Conservation (phyloP, 2,797 vertebrate genomes). For the Cuculus canorus region DNA sequence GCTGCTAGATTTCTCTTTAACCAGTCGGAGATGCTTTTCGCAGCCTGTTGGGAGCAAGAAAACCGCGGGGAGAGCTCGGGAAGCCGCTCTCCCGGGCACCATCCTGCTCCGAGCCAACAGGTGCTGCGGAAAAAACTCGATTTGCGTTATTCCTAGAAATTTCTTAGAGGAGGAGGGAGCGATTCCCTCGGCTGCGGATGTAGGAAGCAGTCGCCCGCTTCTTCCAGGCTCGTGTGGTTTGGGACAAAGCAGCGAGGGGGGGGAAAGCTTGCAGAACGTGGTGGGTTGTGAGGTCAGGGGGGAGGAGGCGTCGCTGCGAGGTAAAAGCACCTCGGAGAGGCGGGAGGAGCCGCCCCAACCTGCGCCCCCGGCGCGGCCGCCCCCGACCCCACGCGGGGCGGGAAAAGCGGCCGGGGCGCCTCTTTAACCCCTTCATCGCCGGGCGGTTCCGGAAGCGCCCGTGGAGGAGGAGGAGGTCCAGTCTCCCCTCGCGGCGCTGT, state of each 20-base stretch:
- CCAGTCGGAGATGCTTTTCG: background rate
- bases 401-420: background rate
- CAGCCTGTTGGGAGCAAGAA: background rate
- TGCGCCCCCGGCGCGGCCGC: background rate
- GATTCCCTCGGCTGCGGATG: background rate
- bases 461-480: background rate
- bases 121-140: too few relatives aligned
- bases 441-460: background rate
- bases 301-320: too few relatives aligned
- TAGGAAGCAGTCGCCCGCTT: rapidly evolving
- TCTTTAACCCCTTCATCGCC: slow-evolving; percentile 28
- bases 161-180: too few relatives aligned
- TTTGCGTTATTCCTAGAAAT: too few relatives aligned
- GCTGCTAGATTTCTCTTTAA: background rate
- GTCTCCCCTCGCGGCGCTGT: background rate
- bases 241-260: background rate
- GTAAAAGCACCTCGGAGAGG: too few relatives aligned
- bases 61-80: background rate
- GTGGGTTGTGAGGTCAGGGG: background rate
- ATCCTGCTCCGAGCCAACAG: too few relatives aligned
- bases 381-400: slow-evolving; percentile 22
- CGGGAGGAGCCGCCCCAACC: background rate
- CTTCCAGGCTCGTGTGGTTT: background rate
- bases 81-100: too few relatives aligned
- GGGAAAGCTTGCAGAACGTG: background rate